Percentiles rank a stretch among this genome's conserved stretches.
These are phyloP conservation scores for Ips typographus DNA, from an alignment of 1,140 invertebrate genomes.

Conservation along the genomic window DNA sequence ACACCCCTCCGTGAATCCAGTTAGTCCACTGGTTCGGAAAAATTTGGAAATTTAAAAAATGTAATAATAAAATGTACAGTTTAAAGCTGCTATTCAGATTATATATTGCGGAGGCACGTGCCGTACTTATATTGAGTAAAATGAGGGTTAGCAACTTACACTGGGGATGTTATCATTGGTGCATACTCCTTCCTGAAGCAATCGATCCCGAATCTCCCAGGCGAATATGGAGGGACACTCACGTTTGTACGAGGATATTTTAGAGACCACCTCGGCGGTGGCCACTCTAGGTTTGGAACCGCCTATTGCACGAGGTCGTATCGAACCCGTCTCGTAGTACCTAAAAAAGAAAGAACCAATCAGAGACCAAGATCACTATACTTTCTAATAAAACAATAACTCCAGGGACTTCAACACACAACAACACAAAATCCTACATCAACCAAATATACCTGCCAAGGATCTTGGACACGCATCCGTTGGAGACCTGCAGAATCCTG, in stretches of 20 bases:
- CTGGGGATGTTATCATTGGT: constrained; percentile 99
- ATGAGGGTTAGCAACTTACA: constrained; percentile 67
- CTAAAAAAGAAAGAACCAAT: constrained; percentile 55
- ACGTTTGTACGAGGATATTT: constrained; percentile 94
- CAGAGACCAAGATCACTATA: constrained; percentile 9
- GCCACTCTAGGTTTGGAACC: constrained; percentile 95
- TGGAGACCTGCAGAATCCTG: constrained; percentile 93
- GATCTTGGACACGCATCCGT: constrained; percentile 94
- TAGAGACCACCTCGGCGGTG: constrained; percentile 89
- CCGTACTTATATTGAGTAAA: not conserved
- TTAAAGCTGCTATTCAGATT: constrained; percentile 27
- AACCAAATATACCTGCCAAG: constrained; percentile 75
- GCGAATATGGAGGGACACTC: constrained; percentile 98
- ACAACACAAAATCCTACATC: constrained; percentile 5
- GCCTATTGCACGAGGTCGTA: constrained; percentile 92
- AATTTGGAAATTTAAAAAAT: constrained; percentile 25
- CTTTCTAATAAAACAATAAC: not conserved
- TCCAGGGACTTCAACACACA: not conserved
- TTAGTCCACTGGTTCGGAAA: constrained; percentile 26
- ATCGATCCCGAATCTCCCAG: constrained; percentile 95
- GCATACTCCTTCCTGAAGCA: constrained; percentile 95
- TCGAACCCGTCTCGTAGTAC: constrained; percentile 98
- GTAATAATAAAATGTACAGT: constrained; percentile 28
- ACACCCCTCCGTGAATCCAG: constrained; percentile 24
- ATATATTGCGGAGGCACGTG: constrained; percentile 20